phyloP scores from a whole-genome alignment of 2,888 invertebrate genomes.

The Drosophila mimica region DNA sequence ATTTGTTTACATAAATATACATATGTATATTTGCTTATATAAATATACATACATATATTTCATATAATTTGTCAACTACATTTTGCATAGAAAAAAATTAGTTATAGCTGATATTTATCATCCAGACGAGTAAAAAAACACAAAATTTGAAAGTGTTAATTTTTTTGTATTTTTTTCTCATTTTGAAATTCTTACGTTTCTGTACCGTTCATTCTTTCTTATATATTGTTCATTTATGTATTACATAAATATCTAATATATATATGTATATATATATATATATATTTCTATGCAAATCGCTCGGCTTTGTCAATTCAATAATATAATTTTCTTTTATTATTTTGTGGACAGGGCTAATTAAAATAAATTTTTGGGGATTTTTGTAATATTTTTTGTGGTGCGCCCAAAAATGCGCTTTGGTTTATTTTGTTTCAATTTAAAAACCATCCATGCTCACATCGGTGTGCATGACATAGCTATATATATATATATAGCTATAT shows the following conservation, averaged over 20 bases:
- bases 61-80: conserved; percentile 62
- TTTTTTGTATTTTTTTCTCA: neutral
- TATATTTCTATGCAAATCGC: conserved; percentile 58
- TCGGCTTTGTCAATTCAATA: conserved; percentile 56
- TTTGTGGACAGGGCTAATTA: neutral
- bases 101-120: conserved; percentile 56
- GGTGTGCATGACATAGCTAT: neutral
- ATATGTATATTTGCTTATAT: conserved; percentile 38
- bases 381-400: conserved; percentile 5
- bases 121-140: conserved; percentile 34
- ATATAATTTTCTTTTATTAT: conserved; percentile 1
- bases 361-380: neutral
- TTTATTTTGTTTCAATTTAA: conserved; percentile 26
- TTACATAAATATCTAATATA: conserved; percentile 63
- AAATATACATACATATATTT: conserved; percentile 40
- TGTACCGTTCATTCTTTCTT: conserved; percentile 8
- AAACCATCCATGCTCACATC: conserved; percentile 19
- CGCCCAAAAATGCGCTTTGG: conserved; percentile 46
- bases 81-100: conserved; percentile 70
- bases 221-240: conserved; percentile 53
- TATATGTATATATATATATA: conserved; percentile 35
- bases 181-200: conserved; percentile 28
- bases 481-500: neutral
- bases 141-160: conserved; percentile 9
- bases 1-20: conserved; percentile 27